These are phyloP conservation scores for Huso huso DNA, from an alignment of 2,797 vertebrate species.

Conservation along the genomic window DNA sequence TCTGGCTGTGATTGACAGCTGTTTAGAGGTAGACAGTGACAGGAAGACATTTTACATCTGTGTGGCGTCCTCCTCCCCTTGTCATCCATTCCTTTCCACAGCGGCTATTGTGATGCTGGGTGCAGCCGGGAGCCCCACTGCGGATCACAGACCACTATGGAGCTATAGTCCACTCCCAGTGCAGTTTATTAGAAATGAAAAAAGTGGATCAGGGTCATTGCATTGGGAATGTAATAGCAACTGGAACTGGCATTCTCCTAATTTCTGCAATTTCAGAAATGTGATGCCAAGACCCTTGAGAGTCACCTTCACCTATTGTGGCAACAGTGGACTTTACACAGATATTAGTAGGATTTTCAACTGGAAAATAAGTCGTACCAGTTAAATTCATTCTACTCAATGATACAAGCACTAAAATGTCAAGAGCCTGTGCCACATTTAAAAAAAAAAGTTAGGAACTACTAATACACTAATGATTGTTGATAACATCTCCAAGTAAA, in stretches of 20 bases:
- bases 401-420: too few species aligned
- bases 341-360: too few species aligned
- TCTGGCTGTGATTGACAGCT: slow-evolving; percentile 81
- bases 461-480: too few species aligned
- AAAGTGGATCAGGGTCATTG: slow-evolving; percentile 33
- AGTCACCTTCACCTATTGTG: neutral
- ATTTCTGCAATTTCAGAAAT: slow-evolving; percentile 38
- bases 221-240: slow-evolving; percentile 31
- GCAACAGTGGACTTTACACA: too few species aligned
- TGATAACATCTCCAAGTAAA: too few species aligned
- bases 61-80: slow-evolving; percentile 65
- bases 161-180: slow-evolving; percentile 1
- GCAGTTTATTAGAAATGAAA: too few species aligned
- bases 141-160: slow-evolving; percentile 45
- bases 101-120: slow-evolving; percentile 52
- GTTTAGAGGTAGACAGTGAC: slow-evolving; percentile 61
- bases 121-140: slow-evolving; percentile 51
- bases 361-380: too few species aligned
- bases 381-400: too few species aligned
- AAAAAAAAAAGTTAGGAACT: too few species aligned
- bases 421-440: too few species aligned
- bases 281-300: slow-evolving; percentile 35
- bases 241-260: slow-evolving; percentile 30
- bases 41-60: slow-evolving; percentile 81
- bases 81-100: slow-evolving; percentile 65